Conservation (phyloP, 2,113 vertebrate genomes). For the Channa argus region DNA sequence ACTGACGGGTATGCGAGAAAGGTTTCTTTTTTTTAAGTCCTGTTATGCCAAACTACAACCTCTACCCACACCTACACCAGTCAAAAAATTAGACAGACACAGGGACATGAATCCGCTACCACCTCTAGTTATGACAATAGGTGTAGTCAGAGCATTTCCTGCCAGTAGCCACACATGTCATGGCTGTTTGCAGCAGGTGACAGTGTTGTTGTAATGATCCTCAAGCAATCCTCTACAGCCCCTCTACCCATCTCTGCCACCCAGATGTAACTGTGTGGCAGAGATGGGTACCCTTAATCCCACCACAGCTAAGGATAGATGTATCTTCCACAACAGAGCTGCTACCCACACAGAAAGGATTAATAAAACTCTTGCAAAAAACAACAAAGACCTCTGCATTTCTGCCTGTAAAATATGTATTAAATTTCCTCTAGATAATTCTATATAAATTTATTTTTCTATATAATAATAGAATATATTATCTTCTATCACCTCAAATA, state of each 20-base stretch:
- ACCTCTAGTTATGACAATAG: conserved; percentile 17
- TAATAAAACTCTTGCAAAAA: conserved; percentile 17
- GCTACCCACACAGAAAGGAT: conserved; percentile 10
- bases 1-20: too few species aligned
- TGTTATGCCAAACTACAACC: neutral
- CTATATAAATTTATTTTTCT: too few species aligned
- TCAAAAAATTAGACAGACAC: neutral
- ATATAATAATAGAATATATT: too few species aligned
- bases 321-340: conserved; percentile 24
- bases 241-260: conserved; percentile 6
- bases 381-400: conserved; percentile 8
- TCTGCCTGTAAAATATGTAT: neutral
- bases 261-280: conserved; percentile 12
- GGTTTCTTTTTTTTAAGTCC: neutral
- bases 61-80: neutral
- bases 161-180: conserved; percentile 12
- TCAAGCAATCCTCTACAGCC: conserved; percentile 10
- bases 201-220: conserved; percentile 23
- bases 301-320: conserved; percentile 17
- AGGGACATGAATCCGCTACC: neutral
- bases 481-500: neutral
- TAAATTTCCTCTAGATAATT: too few species aligned
- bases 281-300: conserved; percentile 10
- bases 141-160: conserved; percentile 4
- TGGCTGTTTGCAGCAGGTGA: conserved; percentile 42